These are phyloP conservation scores for Coregonus sp. DNA, from an alignment of 2,797 vertebrate species.

Conservation along the genomic window DNA sequence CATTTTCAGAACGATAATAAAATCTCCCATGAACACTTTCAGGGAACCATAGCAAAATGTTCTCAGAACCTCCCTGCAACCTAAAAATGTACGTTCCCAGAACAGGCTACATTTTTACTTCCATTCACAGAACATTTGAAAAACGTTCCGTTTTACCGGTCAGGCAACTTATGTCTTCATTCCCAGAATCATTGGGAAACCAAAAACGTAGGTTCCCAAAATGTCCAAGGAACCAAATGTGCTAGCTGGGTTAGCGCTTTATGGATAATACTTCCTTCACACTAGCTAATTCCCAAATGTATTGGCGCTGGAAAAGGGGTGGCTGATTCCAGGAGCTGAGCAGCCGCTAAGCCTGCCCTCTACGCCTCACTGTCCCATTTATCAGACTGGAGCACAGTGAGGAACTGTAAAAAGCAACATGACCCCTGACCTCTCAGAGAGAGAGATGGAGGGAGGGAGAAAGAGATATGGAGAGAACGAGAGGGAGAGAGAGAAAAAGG, in stretches of 20 bases:
- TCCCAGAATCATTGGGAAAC: no score
- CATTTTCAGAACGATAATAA: no score
- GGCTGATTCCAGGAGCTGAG: conserved; percentile 17
- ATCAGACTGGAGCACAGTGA: conserved; percentile 38
- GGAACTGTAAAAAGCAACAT: conserved; percentile 9
- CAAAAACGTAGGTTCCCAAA: no score
- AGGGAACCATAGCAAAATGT: no score
- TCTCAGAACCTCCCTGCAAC: no score
- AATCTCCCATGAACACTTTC: no score
- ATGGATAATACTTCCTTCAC: conserved; percentile 51
- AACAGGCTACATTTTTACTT: no score
- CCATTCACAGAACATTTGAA: no score
- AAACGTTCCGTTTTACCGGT: no score
- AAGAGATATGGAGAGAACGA: background rate
- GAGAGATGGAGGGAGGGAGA: background rate
- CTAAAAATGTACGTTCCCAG: no score
- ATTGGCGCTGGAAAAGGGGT: conserved; percentile 32
- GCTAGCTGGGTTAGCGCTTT: conserved; percentile 26
- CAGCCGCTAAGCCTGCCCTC: conserved; percentile 26
- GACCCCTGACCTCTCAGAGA: conserved; percentile 16
- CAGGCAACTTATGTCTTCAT: no score
- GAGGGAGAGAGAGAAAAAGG: conserved; percentile 37
- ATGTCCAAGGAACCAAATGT: no score
- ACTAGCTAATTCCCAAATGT: conserved; percentile 38
- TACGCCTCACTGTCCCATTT: conserved; percentile 10